These are phyloP conservation scores for Magallana gigas DNA, from an alignment of 1,140 invertebrate species.

Conservation along the genomic window DNA sequence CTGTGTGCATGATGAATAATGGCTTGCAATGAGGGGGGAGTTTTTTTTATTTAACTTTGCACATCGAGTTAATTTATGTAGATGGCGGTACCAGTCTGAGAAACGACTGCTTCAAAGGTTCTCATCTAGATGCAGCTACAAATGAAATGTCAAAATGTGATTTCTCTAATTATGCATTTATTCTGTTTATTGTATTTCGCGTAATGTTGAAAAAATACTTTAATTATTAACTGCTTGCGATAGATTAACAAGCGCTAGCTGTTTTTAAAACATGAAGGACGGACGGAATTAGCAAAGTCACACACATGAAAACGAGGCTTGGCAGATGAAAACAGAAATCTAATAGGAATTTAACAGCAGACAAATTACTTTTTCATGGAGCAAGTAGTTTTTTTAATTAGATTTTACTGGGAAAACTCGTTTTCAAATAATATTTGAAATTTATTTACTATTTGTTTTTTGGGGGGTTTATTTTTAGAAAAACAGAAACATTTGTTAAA, in stretches of 20 bases:
- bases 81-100: conserved; percentile 19
- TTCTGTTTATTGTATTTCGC: conserved; percentile 28
- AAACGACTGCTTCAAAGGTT: conserved; percentile 12
- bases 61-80: conserved; percentile 32
- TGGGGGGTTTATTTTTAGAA: no score
- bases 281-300: not conserved
- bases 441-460: no score
- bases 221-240: conserved; percentile 23
- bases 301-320: not conserved
- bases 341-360: no score
- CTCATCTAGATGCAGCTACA: not conserved
- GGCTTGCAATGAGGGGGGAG: conserved; percentile 18
- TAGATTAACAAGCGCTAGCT: conserved; percentile 5
- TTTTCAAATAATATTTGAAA: no score
- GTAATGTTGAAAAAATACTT: conserved; percentile 15
- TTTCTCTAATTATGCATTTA: conserved; percentile 37
- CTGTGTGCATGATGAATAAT: conserved; percentile 28
- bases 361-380: no score
- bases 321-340: not conserved
- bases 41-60: conserved; percentile 32
- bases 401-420: no score
- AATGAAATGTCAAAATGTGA: conserved; percentile 28
- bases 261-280: not conserved
- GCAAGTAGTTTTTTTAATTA: no score
- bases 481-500: no score